Evolutionary conservation across 1,140 invertebrate species (phyloP).

Genomic region (Leptestheria dahalacensis): DNA sequence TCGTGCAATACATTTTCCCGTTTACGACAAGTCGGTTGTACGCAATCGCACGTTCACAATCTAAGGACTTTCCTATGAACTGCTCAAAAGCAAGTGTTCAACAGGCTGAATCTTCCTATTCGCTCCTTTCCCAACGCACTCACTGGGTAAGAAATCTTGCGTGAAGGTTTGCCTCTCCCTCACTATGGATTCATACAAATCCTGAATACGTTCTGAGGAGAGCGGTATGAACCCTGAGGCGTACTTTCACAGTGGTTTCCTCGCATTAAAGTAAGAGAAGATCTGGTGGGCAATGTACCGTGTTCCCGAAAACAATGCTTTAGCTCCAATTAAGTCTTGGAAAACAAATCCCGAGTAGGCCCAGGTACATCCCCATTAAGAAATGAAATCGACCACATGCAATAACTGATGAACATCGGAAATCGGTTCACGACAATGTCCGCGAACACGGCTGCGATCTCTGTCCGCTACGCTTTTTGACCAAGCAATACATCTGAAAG

Average conservation of each 20-base stretch:
- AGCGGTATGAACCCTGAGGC: not conserved
- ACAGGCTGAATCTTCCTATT: too few relatives aligned
- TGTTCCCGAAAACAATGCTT: not conserved
- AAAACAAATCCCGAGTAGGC: conserved; percentile 9
- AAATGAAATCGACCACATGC: not conserved
- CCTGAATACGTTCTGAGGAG: not conserved
- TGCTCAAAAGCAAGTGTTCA: not conserved
- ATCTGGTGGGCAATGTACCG: conserved; percentile 2
- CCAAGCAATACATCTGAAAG: too few relatives aligned
- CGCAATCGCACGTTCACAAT: not conserved
- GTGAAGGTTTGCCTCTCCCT: not conserved
- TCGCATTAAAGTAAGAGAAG: conserved; percentile 4
- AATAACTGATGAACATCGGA: conserved; percentile 1
- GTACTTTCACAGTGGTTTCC: not conserved
- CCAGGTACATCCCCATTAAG: conserved; percentile 5
- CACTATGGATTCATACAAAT: conserved; percentile 3
- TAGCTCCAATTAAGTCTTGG: not conserved
- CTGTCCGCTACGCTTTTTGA: too few relatives aligned
- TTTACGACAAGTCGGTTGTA: conserved; percentile 2
- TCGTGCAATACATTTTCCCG: conserved; percentile 8
- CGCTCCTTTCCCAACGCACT: too few relatives aligned
- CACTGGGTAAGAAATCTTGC: too few relatives aligned
- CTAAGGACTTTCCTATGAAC: too few relatives aligned
- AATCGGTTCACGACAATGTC: too few relatives aligned
- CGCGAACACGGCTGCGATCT: too few relatives aligned